Conservation (phyloP, 2,888 invertebrate species). For the Dyspetes luteomarginatus region DNA sequence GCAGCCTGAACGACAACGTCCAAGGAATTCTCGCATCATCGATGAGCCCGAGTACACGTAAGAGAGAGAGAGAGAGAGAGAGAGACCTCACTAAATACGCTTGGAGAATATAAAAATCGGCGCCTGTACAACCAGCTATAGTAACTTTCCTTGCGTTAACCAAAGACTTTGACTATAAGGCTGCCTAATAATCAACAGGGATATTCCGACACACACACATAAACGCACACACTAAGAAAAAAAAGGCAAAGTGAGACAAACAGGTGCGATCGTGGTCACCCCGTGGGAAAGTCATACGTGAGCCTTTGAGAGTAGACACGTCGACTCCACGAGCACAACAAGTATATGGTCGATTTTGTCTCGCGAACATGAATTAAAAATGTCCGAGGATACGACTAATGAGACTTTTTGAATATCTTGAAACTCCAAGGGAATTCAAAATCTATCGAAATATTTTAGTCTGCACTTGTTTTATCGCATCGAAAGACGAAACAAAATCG, state of each 20-base stretch:
- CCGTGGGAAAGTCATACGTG: constrained; percentile 83
- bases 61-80: background rate
- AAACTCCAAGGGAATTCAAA: constrained; percentile 24
- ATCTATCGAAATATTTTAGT: constrained; percentile 4
- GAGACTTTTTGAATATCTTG: constrained; percentile 36
- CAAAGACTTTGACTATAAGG: constrained; percentile 77
- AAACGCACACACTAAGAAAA: constrained; percentile 59
- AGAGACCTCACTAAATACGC: constrained; percentile 67
- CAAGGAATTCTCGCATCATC: constrained; percentile 60
- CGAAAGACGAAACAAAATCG: background rate
- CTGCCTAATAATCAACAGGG: constrained; percentile 79
- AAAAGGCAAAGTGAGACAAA: constrained; percentile 57
- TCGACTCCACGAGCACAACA: constrained; percentile 22
- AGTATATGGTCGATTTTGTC: background rate
- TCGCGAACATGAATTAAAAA: constrained; percentile 17
- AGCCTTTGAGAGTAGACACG: constrained; percentile 66
- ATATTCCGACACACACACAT: constrained; percentile 79
- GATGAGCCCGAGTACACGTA: constrained; percentile 33
- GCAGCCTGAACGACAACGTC: constrained; percentile 53
- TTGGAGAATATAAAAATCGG: constrained; percentile 80
- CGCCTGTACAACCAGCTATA: constrained; percentile 50
- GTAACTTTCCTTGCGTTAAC: constrained; percentile 69
- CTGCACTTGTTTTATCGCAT: background rate
- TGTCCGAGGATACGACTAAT: constrained; percentile 45
- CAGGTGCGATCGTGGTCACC: constrained; percentile 72